Evolutionary conservation across 2,113 vertebrate genomes (phyloP), one percentile per base, ranked within the genome.

Genomic region (Tor tambroides): DNA sequence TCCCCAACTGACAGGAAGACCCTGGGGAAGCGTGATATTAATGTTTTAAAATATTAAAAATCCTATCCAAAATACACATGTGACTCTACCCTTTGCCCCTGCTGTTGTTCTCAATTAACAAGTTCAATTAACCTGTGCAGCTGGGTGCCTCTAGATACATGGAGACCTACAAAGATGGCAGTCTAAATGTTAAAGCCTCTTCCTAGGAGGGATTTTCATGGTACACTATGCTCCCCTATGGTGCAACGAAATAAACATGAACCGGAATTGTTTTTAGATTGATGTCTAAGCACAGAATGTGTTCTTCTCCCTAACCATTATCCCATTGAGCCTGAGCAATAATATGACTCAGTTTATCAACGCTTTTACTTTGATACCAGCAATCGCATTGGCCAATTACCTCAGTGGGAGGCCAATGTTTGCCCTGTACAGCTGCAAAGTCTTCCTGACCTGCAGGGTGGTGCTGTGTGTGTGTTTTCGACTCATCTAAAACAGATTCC

Each of bases 111-210:
- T 83, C 92, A 93, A 93, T 46, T 46, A 46, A 12, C 92, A 92
- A 91, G 90, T 94, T 92, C 94, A 94, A 95, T 95, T 95, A 96
- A 94, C 95, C 94, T 92, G 89, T 88, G 91, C 92, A 94, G 95
- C 93, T 91, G 84, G 11, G 43, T 56, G 75, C 87, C 86, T 79
- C 83, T n/a, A 81, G 88, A 89, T 78, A 80, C 72, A 51, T 21
- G 6, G 23, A 82, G 77, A 76, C 69, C 82, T 69, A 28, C 14
- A 49, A 43, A 54, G 19, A 59, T 41, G 71, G 86, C 79, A 46
- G 86, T 80, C 61, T n/a, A 46, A 8, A 41, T 38, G 43, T 35
- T 43, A 46, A 46, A 46, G 43, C 43, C 2, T 46, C 3, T 46
- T 46, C 43, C 43, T 46, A 46, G 11, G 43, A 41, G 35, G 17